phyloP scores from a whole-genome alignment of 2,888 invertebrate genomes.

The Oligia strigilis region DNA sequence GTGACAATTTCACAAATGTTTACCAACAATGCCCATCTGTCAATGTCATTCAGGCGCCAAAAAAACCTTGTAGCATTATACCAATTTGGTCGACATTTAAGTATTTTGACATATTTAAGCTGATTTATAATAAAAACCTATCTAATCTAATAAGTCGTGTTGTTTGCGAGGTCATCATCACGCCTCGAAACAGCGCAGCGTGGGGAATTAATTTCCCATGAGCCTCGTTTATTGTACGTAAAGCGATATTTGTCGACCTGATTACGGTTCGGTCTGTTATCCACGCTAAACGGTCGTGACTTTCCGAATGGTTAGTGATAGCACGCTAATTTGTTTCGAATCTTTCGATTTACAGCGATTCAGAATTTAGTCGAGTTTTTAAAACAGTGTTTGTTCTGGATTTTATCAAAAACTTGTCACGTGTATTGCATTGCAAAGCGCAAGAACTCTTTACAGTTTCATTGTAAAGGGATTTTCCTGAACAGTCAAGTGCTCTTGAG shows the following conservation, averaged over 20 bases:
- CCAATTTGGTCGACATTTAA: background rate
- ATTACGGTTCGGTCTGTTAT: conserved; percentile 74
- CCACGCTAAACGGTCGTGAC: conserved; percentile 74
- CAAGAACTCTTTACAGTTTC: background rate
- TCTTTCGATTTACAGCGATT: conserved; percentile 36
- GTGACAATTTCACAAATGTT: conserved; percentile 3
- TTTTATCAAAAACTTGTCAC: background rate
- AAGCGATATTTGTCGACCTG: conserved; percentile 71
- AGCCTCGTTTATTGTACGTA: conserved; percentile 59
- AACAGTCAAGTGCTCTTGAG: conserved; percentile 6
- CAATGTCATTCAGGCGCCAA: background rate
- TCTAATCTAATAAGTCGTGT: conserved; percentile 39
- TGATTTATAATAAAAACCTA: conserved; percentile 51
- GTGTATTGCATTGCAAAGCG: background rate
- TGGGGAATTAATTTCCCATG: conserved; percentile 71
- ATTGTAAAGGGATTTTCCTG: background rate
- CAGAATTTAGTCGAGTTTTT: conserved; percentile 1
- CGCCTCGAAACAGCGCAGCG: conserved; percentile 56
- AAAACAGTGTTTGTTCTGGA: background rate
- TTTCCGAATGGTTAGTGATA: conserved; percentile 64
- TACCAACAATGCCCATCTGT: background rate
- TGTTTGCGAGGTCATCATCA: conserved; percentile 54
- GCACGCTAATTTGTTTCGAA: conserved; percentile 57
- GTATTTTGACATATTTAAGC: conserved; percentile 1
- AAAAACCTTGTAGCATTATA: background rate